Conservation (phyloP, 2,113 vertebrate genomes). For the Mola mola region DNA sequence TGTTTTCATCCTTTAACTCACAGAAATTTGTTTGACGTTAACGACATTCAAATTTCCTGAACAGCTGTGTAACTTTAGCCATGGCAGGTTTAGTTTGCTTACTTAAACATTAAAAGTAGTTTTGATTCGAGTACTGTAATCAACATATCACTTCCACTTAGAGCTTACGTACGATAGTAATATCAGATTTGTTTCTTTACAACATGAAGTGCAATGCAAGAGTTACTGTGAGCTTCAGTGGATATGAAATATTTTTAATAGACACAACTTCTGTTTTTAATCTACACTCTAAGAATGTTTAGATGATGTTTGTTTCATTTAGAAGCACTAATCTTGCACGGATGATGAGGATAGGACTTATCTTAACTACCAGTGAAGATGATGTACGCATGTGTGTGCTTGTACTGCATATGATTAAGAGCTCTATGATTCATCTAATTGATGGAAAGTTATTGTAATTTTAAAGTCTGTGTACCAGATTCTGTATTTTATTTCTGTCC, state of each 20-base stretch:
- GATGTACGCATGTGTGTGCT: conserved; percentile 66
- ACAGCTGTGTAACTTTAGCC: conserved; percentile 46
- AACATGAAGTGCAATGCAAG: conserved; percentile 59
- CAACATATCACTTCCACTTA: conserved; percentile 65
- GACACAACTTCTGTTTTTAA: conserved; percentile 51
- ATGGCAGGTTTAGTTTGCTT: conserved; percentile 42
- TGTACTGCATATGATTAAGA: conserved; percentile 27
- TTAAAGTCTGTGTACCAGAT: conserved; percentile 34
- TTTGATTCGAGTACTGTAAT: conserved; percentile 44
- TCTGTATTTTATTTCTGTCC: conserved; percentile 9
- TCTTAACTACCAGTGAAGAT: conserved; percentile 30
- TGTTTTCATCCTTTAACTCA: conserved; percentile 55
- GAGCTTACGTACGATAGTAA: conserved; percentile 37
- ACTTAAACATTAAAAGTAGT: conserved; percentile 28
- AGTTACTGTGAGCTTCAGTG: conserved; percentile 53
- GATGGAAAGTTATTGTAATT: conserved; percentile 30
- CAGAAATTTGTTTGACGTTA: conserved; percentile 58
- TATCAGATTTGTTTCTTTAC: conserved; percentile 36
- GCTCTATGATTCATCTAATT: conserved; percentile 54
- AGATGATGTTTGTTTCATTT: conserved; percentile 26
- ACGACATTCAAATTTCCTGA: conserved; percentile 24
- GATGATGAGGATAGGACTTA: conserved; percentile 35
- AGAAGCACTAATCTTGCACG: conserved; percentile 47
- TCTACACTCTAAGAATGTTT: conserved; percentile 49
- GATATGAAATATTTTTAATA: conserved; percentile 52